phyloP scores from a whole-genome alignment of 2,797 vertebrate genomes.

The Centropyge bicolor region DNA sequence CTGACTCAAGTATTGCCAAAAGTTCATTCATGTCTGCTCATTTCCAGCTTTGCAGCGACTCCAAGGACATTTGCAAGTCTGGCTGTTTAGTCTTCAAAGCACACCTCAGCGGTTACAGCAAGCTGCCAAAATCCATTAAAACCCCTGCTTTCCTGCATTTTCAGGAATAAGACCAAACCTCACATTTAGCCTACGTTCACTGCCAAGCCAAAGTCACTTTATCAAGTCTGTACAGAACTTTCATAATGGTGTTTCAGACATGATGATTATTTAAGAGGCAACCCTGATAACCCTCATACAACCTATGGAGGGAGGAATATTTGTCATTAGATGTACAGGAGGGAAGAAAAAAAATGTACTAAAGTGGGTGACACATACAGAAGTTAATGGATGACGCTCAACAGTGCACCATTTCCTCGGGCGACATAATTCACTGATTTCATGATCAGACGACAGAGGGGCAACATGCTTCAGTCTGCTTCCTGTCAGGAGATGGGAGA shows the following conservation, averaged over 20 bases:
- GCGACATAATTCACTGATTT: conserved; percentile 35
- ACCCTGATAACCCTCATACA: conserved; percentile 33
- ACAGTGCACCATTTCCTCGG: background rate
- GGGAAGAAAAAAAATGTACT: conserved; percentile 2
- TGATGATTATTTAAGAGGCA: conserved; percentile 50
- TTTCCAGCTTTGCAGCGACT: conserved; percentile 46
- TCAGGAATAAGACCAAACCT: conserved; percentile 45
- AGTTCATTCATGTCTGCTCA: conserved; percentile 19
- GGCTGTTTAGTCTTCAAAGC: conserved; percentile 62
- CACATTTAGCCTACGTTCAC: conserved; percentile 33
- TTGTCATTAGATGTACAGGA: conserved; percentile 8
- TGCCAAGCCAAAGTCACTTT: conserved; percentile 51
- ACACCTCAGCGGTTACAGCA: conserved; percentile 54
- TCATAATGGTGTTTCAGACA: conserved; percentile 40
- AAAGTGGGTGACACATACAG: background rate
- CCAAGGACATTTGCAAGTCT: conserved; percentile 42
- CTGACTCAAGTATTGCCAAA: conserved; percentile 47
- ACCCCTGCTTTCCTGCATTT: conserved; percentile 34
- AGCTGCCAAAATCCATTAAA: conserved; percentile 68
- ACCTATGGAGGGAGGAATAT: conserved; percentile 19
- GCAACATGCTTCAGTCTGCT: conserved; percentile 13
- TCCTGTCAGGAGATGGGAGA: conserved; percentile 34
- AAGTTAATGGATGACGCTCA: conserved; percentile 44
- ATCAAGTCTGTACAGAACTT: conserved; percentile 42
- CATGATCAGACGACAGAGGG: conserved; percentile 24